Evolutionary conservation across 2,888 invertebrate genomes (phyloP).

Genomic region (Serripes groenlandicus): DNA sequence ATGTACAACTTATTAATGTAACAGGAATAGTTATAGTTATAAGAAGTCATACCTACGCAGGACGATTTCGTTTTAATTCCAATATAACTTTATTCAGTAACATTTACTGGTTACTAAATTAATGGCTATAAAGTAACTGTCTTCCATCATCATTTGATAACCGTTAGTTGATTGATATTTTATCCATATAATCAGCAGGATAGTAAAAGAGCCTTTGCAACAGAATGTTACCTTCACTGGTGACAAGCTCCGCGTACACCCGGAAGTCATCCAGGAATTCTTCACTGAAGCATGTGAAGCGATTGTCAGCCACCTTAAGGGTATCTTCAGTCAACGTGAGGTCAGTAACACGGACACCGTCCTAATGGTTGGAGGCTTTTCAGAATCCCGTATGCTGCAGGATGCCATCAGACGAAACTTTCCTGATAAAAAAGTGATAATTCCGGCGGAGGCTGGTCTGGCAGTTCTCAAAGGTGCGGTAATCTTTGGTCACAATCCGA

Average conservation of each 20-base stretch:
- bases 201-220: neutral
- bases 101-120: too few relatives aligned
- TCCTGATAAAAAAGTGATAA: constrained; percentile 37
- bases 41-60: too few relatives aligned
- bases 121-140: too few relatives aligned
- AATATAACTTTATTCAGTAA: too few relatives aligned
- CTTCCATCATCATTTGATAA: too few relatives aligned
- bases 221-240: constrained; percentile 45
- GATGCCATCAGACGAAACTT: constrained; percentile 34
- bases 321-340: constrained; percentile 34
- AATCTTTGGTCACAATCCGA: constrained; percentile 32
- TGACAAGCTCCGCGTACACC: constrained; percentile 52
- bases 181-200: too few relatives aligned
- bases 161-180: too few relatives aligned
- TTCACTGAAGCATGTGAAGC: constrained; percentile 41
- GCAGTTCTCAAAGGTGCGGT: constrained; percentile 8
- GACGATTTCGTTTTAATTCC: too few relatives aligned
- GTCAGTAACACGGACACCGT: constrained; percentile 46
- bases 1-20: too few relatives aligned
- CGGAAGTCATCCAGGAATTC: constrained; percentile 33
- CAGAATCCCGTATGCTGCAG: constrained; percentile 56
- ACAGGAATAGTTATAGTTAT: too few relatives aligned
- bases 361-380: constrained; percentile 64
- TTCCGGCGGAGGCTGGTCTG: constrained; percentile 27
- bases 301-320: constrained; percentile 47